These are phyloP conservation scores for Chaetodon auriga DNA, from an alignment of 2,113 vertebrate species.

Conservation along the genomic window DNA sequence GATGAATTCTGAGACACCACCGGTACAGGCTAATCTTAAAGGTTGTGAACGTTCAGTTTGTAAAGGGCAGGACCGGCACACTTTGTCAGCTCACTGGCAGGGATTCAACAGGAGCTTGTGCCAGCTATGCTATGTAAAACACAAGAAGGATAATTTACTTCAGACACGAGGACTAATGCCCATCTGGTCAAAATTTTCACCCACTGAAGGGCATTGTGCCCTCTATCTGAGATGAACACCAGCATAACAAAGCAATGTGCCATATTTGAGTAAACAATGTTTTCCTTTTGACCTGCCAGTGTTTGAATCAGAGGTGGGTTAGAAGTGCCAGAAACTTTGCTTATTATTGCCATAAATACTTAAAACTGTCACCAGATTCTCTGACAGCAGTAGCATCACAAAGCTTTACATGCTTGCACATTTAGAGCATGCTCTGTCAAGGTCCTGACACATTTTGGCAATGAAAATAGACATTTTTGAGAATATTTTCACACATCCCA, in stretches of 20 bases:
- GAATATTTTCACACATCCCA: constrained; percentile 11
- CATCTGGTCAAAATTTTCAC: constrained; percentile 1
- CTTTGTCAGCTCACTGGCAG: neutral
- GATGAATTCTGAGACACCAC: constrained; percentile 16
- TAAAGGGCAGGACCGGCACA: neutral
- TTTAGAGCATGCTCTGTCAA: constrained; percentile 11
- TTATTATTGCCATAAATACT: constrained; percentile 16
- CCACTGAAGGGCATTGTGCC: neutral
- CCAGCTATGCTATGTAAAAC: constrained; percentile 7
- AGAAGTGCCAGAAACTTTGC: neutral
- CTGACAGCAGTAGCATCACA: constrained; percentile 23
- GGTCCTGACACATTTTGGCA: neutral
- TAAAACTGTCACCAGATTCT: constrained; percentile 5
- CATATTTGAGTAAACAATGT: constrained; percentile 9
- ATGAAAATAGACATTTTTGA: constrained; percentile 42
- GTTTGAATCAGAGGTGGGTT: constrained; percentile 7
- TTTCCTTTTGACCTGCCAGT: neutral
- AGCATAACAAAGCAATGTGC: constrained; percentile 46
- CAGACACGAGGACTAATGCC: neutral
- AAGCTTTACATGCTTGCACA: constrained; percentile 1
- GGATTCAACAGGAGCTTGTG: constrained; percentile 8
- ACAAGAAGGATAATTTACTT: constrained; percentile 13
- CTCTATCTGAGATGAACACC: constrained; percentile 39
- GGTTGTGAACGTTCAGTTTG: neutral
- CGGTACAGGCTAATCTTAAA: neutral